Evolutionary conservation across 1,140 invertebrate genomes (phyloP), one percentile per base, ranked within the genome.

Genomic region (Rhizoglyphus robini): DNA sequence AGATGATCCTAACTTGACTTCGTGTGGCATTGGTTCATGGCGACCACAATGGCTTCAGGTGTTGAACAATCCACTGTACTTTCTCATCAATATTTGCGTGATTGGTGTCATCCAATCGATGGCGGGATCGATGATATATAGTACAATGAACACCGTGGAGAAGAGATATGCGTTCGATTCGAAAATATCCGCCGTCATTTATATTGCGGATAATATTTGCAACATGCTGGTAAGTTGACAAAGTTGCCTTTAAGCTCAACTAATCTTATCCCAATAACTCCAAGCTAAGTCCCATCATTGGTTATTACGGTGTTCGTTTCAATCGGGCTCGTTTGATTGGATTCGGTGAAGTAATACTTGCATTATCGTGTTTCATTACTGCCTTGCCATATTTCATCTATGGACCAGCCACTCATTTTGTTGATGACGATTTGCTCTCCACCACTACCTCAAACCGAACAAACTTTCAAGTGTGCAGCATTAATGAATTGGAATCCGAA

Each of bases 91-190:
- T 23, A 15, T 46, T 23, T 46, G 41, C 23, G 15, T 46, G 41
- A 46, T 46, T 46, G 41, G 41, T 23, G 23, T 46, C 23, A 23
- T 46, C 41, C 41, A 46, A 23, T 46, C 41, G 23, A 46, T 46
- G 41, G 41, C 41, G 41, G 41, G 41, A 23, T 15, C 41, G 15
- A 15, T 46, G 41, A 15, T 15, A 23, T 46, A 84, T 48, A 11
- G 64, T 23, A 49, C 47, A 15, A 57, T 88, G 49, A 86, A 85
- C 36, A 88, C 86, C 0, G 77, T 88, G 32, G 86, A 88, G 73
- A 88, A 88, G 71, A 78, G 86, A 68, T 88, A 86, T 72, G 86
- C 85, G 70, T 86, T 88, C 71, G 83, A 84, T 0, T 86, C 84
- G 11, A 81, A 83, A 73, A 84, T 83, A 34, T 85, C 84, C 61